Base-by-base conservation (phyloP, 1,140 invertebrate genomes). In the Ephestia elutella region DNA sequence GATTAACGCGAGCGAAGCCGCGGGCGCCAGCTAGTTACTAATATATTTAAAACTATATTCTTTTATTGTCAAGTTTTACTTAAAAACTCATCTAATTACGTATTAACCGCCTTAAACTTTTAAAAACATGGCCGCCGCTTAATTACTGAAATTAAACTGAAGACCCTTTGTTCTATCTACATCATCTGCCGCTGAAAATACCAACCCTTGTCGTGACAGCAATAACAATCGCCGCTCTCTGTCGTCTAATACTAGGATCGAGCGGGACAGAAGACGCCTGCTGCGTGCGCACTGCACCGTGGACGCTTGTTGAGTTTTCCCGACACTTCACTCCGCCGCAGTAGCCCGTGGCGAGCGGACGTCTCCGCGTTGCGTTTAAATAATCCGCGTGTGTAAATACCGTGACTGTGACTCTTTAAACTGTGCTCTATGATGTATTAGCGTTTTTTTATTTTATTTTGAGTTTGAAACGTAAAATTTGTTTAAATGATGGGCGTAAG, bases 401-500 rank as follows among this genome's bases (percentile, higher is more conserved):
- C 49, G 49, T 50, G 49, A 9, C 9, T 25, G 50, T 53, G 50
- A 53, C 50, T 53, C 2, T 50, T 63, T 63, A 62, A 20, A 49
- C 49, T 70, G 54, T 57, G 58, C 21, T 55, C 44, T 65, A 71
- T 32, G 68, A 75, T 76, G 68, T 68, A 67, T 66, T 75, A 70
- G 49, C 38, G 21, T 32, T 19, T 59, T 51, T 58, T 19, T 50
- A 56, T 62, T 32, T 11, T 11, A 61, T 63, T 60, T 59, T 63
- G 49, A 66, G 53, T 65, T 64, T 17, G 38, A 54, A 57, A 48
- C 49, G 15, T 60, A 57, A 58, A 64, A 78, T 61, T 57, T 65
- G 60, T 66, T 69, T 76, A 70, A 75, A 86, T 86, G 82, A 88
- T 86, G 83, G 85, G 85, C 65, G 82, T 88, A 63, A 84, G 75